These are phyloP conservation scores for Myotis brandtii DNA, from an alignment of 2,113 vertebrate genomes.

Conservation along the genomic window DNA sequence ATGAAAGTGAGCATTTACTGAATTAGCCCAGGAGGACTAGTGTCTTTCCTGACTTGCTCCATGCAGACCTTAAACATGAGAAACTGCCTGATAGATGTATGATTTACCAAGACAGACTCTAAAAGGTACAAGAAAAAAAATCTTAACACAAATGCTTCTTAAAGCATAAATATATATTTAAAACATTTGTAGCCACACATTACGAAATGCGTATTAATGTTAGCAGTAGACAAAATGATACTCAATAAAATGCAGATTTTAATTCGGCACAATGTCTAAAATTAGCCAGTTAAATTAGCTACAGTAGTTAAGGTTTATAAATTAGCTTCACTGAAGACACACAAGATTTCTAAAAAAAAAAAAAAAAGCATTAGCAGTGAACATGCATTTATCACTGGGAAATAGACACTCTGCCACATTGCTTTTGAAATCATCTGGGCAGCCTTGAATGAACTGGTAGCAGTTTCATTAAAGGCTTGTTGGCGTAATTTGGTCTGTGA, in stretches of 20 bases:
- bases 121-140: not conserved
- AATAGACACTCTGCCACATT: conserved; percentile 73
- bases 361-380: conserved; percentile 60
- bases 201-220: conserved; percentile 69
- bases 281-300: conserved; percentile 80
- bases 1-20: not conserved
- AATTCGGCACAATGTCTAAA: conserved; percentile 73
- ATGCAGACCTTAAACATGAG: not conserved
- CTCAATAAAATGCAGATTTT: conserved; percentile 70
- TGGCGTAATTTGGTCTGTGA: conserved; percentile 68
- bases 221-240: conserved; percentile 61
- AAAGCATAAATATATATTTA: conserved; percentile 61
- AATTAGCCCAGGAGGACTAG: not conserved
- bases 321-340: conserved; percentile 75
- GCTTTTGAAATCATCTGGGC: conserved; percentile 69
- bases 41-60: not conserved
- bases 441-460: conserved; percentile 54
- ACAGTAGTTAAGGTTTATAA: conserved; percentile 84
- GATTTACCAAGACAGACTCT: not conserved
- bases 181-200: conserved; percentile 37
- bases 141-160: conserved; percentile 20
- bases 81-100: not conserved
- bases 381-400: conserved; percentile 77
- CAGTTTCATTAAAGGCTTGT: conserved; percentile 72
- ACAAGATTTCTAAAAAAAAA: conserved; percentile 74